Conservation (phyloP, 2,888 invertebrate genomes). For the Drosophila cognata region DNA sequence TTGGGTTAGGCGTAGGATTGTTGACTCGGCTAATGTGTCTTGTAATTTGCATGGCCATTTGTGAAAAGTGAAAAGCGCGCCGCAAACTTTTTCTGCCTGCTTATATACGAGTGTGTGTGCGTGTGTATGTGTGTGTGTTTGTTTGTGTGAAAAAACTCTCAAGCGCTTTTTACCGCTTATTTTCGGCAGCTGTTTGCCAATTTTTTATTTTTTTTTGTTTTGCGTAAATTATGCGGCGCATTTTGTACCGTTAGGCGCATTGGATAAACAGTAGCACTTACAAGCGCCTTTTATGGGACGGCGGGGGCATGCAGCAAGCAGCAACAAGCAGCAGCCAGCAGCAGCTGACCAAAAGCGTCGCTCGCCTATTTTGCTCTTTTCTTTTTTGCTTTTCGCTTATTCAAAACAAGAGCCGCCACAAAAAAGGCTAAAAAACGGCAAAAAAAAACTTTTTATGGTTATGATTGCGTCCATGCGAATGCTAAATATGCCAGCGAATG, state of each 20-base stretch:
- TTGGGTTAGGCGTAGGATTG: conserved; percentile 75
- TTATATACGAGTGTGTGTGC: background rate
- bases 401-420: conserved; percentile 48
- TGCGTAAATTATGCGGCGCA: conserved; percentile 79
- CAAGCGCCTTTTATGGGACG: conserved; percentile 72
- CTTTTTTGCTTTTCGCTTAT: conserved; percentile 38
- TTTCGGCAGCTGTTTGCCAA: conserved; percentile 49
- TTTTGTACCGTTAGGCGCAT: conserved; percentile 74
- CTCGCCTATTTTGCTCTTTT: conserved; percentile 22
- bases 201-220: conserved; percentile 32
- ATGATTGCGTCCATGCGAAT: conserved; percentile 78
- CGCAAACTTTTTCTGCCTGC: conserved; percentile 37
- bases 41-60: conserved; percentile 79
- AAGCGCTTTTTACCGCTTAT: conserved; percentile 27
- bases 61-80: conserved; percentile 74
- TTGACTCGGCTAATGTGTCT: conserved; percentile 73
- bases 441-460: conserved; percentile 71
- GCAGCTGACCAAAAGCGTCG: conserved; percentile 66
- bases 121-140: background rate
- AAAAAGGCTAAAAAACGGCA: conserved; percentile 8
- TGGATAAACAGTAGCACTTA: conserved; percentile 77
- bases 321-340: conserved; percentile 4
- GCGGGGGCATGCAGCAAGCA: conserved; percentile 22
- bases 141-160: conserved; percentile 26
- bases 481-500: conserved; percentile 78